phyloP scores from a whole-genome alignment of 2,888 invertebrate species.

The Sesamia inferens region DNA sequence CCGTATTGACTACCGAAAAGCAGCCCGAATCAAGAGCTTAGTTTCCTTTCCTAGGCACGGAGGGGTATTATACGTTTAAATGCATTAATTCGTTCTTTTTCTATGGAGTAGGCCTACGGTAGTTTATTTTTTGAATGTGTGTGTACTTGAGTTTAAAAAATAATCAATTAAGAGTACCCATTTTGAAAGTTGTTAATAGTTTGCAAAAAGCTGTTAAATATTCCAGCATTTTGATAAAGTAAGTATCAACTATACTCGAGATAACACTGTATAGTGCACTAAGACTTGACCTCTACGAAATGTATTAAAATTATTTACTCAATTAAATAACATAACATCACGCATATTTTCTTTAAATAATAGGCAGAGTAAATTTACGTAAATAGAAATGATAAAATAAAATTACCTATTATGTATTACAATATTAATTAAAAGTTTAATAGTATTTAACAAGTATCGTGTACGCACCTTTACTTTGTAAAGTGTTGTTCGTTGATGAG shows the following conservation, averaged over 20 bases:
- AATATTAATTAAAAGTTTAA: too few relatives aligned
- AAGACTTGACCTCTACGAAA: not conserved
- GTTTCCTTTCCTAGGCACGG: too few relatives aligned
- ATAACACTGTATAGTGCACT: not conserved
- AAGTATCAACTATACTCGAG: not conserved
- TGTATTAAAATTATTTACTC: not conserved
- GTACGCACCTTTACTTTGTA: constrained; percentile 31
- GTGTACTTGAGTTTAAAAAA: too few relatives aligned
- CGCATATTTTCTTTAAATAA: not conserved
- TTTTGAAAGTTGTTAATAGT: too few relatives aligned
- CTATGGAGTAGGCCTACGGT: not conserved
- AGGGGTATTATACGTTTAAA: too few relatives aligned
- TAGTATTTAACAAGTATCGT: not conserved
- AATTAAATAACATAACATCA: not conserved
- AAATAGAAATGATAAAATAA: not conserved
- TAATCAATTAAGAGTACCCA: too few relatives aligned
- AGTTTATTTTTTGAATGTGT: not conserved
- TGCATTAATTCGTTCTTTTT: not conserved
- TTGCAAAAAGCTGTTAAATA: not conserved
- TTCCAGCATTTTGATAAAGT: not conserved
- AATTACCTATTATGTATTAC: not conserved
- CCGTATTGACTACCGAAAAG: too few relatives aligned
- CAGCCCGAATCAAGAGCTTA: too few relatives aligned
- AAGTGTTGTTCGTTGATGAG: constrained; percentile 17
- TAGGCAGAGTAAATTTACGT: not conserved